phyloP scores from a whole-genome alignment of 2,113 vertebrate genomes.

The Cebidichthys violaceus region DNA sequence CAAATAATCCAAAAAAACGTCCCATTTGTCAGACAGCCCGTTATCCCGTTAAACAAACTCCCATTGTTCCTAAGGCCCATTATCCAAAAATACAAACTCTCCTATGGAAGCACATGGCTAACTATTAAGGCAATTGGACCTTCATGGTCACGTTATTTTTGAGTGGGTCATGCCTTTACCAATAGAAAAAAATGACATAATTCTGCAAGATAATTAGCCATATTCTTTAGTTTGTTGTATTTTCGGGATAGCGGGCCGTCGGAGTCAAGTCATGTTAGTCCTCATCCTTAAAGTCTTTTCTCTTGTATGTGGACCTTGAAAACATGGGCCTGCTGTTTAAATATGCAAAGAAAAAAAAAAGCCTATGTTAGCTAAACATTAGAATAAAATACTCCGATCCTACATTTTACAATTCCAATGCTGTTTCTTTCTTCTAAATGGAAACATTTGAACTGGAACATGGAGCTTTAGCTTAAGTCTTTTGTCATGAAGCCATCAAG shows the following conservation, averaged over 20 bases:
- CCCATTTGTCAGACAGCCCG: no score
- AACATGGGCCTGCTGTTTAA: no score
- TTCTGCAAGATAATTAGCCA: not conserved
- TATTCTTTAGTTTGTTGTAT: not conserved
- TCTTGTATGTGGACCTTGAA: not conserved
- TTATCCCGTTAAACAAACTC: no score
- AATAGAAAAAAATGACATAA: not conserved
- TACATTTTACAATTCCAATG: not conserved
- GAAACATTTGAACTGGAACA: not conserved
- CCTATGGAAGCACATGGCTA: not conserved
- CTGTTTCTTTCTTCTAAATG: not conserved
- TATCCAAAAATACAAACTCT: no score
- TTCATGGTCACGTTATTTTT: not conserved
- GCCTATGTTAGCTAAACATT: not conserved
- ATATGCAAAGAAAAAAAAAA: not conserved
- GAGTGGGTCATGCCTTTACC: not conserved
- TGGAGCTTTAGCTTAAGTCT: not conserved
- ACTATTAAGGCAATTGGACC: not conserved
- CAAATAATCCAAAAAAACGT: no score
- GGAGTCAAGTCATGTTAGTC: no score
- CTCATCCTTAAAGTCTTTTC: not conserved
- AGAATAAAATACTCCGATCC: not conserved
- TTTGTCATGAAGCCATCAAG: no score
- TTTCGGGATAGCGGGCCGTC: not conserved
- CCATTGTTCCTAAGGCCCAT: no score